These are phyloP conservation scores for Melitaea athalia DNA, from an alignment of 2,888 invertebrate species.

Conservation along the genomic window DNA sequence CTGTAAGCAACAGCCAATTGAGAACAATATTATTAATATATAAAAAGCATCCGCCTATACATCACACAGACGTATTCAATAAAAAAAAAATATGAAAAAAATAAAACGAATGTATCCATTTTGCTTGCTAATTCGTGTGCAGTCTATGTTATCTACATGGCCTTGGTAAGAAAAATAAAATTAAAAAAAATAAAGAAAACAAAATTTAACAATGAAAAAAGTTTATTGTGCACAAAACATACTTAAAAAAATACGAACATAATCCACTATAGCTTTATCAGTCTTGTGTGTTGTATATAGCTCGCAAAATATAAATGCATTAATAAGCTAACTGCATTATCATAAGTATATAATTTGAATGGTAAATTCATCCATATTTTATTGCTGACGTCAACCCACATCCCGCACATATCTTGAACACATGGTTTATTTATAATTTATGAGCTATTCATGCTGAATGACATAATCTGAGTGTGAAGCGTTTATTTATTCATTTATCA, in stretches of 20 bases:
- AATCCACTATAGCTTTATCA: conserved; percentile 71
- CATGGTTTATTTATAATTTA: conserved; percentile 14
- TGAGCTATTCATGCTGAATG: too few species aligned
- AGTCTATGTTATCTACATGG: conserved; percentile 34
- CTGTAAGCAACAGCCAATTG: conserved; percentile 29
- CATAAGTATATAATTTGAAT: conserved; percentile 43
- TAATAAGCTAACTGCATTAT: conserved; percentile 62
- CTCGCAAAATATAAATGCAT: conserved; percentile 74
- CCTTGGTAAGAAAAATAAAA: conserved; percentile 26
- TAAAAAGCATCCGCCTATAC: conserved; percentile 55
- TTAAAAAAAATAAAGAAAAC: conserved; percentile 58
- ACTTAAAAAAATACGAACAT: conserved; percentile 73
- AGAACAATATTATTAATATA: conserved; percentile 31
- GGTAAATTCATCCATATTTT: conserved; percentile 44
- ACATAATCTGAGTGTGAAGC: too few species aligned
- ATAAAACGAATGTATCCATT: conserved; percentile 55
- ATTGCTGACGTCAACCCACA: conserved; percentile 48
- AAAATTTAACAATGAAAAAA: conserved; percentile 70
- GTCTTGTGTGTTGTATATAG: conserved; percentile 82
- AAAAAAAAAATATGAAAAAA: conserved; percentile 23
- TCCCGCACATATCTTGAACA: conserved; percentile 64
- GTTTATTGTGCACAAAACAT: conserved; percentile 80
- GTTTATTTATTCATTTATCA: too few species aligned
- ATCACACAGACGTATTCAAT: conserved; percentile 67
- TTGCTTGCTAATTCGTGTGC: conserved; percentile 61